These are phyloP conservation scores for Hypanus sabinus DNA, from an alignment of 2,113 vertebrate genomes.

Conservation along the genomic window DNA sequence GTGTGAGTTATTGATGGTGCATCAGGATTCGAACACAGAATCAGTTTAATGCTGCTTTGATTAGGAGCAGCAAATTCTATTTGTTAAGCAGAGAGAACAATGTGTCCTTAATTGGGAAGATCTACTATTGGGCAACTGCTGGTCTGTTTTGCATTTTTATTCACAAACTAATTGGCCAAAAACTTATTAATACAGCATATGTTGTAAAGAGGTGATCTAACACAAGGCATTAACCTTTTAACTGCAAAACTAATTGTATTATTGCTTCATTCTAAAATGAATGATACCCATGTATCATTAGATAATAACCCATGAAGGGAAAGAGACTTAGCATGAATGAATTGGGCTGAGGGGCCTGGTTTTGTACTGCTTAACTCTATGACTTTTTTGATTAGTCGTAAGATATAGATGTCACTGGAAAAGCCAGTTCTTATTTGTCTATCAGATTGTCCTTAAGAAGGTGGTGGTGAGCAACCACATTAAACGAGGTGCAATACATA, in stretches of 20 bases:
- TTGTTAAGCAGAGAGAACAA: not conserved
- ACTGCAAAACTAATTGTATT: not conserved
- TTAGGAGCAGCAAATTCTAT: not conserved
- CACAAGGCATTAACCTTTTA: not conserved
- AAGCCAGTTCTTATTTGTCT: too few species aligned
- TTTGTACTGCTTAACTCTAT: too few species aligned
- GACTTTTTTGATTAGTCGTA: too few species aligned
- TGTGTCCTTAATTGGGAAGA: not conserved
- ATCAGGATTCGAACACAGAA: not conserved
- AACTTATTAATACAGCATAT: not conserved
- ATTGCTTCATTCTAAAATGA: not conserved
- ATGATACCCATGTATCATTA: not conserved
- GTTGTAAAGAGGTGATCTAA: not conserved
- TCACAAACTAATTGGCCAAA: not conserved
- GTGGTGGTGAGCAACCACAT: too few species aligned
- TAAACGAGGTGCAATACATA: too few species aligned
- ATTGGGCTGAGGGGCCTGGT: too few species aligned
- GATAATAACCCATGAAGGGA: not conserved
- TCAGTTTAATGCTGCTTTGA: not conserved
- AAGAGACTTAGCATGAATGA: too few species aligned
- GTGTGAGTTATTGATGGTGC: too few species aligned
- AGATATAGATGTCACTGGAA: too few species aligned
- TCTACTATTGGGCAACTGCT: not conserved
- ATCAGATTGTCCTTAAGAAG: too few species aligned
- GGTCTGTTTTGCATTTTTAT: not conserved